Evolutionary conservation across 1,140 invertebrate genomes (phyloP).

Genomic region (Heliconius hewitsoni): DNA sequence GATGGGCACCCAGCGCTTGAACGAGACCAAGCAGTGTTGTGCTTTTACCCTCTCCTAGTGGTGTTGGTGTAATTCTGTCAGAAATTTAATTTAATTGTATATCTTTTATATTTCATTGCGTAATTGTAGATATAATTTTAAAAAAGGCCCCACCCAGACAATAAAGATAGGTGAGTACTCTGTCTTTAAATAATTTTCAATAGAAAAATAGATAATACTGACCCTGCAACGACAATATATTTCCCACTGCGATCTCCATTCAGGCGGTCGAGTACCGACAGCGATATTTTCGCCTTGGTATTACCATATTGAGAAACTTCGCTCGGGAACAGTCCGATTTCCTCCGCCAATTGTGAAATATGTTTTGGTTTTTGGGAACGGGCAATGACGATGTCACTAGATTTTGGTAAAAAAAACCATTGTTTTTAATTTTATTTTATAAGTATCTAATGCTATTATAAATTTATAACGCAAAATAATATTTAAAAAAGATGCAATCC

Average conservation of each 20-base stretch:
- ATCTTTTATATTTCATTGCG: too few relatives aligned
- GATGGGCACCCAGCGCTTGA: conserved; percentile 94
- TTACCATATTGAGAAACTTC: conserved; percentile 96
- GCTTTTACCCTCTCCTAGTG: conserved; percentile 98
- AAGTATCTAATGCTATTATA: too few relatives aligned
- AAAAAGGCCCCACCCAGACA: too few relatives aligned
- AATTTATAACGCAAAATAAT: too few relatives aligned
- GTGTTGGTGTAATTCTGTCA: conserved; percentile 95
- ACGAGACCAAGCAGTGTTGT: conserved; percentile 97
- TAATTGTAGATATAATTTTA: too few relatives aligned
- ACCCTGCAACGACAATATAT: conserved; percentile 98
- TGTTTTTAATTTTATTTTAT: too few relatives aligned
- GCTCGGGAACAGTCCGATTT: conserved; percentile 90
- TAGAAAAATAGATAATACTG: conserved; percentile 49
- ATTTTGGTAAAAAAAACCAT: conserved; percentile 39
- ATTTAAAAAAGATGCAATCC: too few relatives aligned
- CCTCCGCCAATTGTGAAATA: conserved; percentile 88
- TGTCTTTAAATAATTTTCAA: neutral
- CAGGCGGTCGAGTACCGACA: conserved; percentile 91
- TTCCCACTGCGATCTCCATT: conserved; percentile 88
- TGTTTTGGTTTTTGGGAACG: conserved; percentile 93
- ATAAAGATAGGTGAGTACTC: too few relatives aligned
- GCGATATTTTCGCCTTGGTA: conserved; percentile 97
- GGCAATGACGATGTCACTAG: conserved; percentile 94
- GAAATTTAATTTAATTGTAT: neutral